Conservation (phyloP, 2,888 invertebrate species). For the Coelogynopora nodosa region DNA sequence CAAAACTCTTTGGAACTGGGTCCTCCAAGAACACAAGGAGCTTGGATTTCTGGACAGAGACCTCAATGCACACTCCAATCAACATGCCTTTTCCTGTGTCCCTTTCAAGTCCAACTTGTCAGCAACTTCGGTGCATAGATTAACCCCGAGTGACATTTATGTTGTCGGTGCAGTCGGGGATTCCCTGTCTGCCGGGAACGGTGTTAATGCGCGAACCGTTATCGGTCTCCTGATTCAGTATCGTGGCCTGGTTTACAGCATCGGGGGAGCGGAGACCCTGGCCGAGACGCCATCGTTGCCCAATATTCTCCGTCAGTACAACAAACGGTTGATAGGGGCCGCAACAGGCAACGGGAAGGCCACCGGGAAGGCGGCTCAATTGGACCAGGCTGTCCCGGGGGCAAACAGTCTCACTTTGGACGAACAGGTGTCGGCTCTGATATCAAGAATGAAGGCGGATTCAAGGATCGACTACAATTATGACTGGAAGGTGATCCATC, state of each 20-base stretch:
- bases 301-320: slow-evolving; percentile 55
- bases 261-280: slow-evolving; percentile 29
- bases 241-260: slow-evolving; percentile 45
- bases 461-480: background rate
- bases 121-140: background rate
- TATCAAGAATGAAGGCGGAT: background rate
- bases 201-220: slow-evolving; percentile 47
- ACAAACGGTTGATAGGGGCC: slow-evolving; percentile 54
- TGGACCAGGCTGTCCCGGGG: slow-evolving; percentile 56
- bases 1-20: no score
- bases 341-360: slow-evolving; percentile 51
- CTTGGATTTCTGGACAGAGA: no score
- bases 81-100: no score
- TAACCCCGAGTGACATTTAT: slow-evolving; percentile 29
- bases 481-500: background rate
- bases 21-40: no score
- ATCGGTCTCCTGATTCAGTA: slow-evolving; percentile 48
- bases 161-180: slow-evolving; percentile 45
- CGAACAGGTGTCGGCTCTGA: slow-evolving; percentile 15
- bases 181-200: slow-evolving; percentile 50
- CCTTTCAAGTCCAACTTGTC: no score
- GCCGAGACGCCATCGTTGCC: slow-evolving; percentile 32
- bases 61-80: no score
- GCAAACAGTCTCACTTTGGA: slow-evolving; percentile 47
- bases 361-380: slow-evolving; percentile 48